Conservation (phyloP, 2,888 invertebrate species). For the Cylindroiulus punctatus region DNA sequence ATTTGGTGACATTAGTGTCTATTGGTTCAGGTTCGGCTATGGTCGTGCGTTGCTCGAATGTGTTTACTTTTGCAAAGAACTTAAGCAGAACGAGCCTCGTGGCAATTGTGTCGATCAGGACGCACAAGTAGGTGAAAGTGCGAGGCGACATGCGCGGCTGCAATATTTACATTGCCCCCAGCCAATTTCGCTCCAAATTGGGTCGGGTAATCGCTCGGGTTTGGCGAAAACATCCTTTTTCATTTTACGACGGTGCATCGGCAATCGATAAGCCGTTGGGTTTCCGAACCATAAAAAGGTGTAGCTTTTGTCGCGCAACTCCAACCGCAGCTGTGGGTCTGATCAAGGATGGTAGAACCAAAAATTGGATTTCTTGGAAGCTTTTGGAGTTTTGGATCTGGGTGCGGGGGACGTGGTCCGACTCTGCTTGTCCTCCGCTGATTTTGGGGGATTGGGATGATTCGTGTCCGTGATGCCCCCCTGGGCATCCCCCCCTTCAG, state of each 20-base stretch:
- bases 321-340: not conserved
- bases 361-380: not conserved
- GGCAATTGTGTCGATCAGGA: not conserved
- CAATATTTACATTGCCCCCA: not conserved
- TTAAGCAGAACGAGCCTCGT: not conserved
- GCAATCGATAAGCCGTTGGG: not conserved
- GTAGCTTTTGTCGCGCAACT: not conserved
- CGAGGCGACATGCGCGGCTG: not conserved
- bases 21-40: not conserved
- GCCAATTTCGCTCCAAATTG: constrained; percentile 1
- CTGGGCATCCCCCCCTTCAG: not conserved
- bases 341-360: constrained; percentile 37
- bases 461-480: not conserved
- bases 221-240: not conserved
- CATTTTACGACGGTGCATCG: not conserved
- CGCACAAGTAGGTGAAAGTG: not conserved
- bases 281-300: not conserved
- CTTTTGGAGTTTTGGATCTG: not conserved
- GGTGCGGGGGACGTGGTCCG: not conserved
- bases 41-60: not conserved
- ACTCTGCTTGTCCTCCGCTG: not conserved
- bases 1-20: too few relatives aligned
- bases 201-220: not conserved
- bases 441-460: not conserved
- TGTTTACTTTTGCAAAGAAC: not conserved